These are phyloP conservation scores for Malurus cyaneus DNA, from an alignment of 2,113 vertebrate genomes.

Conservation along the genomic window DNA sequence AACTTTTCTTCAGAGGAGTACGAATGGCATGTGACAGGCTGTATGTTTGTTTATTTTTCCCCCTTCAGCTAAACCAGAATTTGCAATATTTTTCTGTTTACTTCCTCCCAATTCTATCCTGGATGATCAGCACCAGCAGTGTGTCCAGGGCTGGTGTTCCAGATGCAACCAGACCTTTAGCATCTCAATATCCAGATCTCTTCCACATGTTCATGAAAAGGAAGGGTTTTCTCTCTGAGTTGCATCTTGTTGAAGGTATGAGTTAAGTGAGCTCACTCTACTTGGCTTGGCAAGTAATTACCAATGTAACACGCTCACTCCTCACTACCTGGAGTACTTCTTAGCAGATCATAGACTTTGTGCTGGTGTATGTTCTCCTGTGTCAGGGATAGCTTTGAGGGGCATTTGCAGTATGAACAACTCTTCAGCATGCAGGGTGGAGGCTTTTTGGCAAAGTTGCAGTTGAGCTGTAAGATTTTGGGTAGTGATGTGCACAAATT, in stretches of 20 bases:
- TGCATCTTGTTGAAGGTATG: not conserved
- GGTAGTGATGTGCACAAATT: not conserved
- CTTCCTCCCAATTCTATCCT: not conserved
- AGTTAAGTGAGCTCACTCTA: not conserved
- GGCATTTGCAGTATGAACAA: not conserved
- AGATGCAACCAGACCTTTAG: not conserved
- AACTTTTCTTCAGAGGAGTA: not conserved
- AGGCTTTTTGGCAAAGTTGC: not conserved
- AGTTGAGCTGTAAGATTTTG: not conserved
- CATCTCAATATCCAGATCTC: not conserved
- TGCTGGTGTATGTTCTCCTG: fast-evolving
- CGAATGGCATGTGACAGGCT: not conserved
- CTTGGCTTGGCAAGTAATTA: not conserved
- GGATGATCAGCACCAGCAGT: not conserved
- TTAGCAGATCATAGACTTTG: not conserved
- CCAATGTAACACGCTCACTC: not conserved
- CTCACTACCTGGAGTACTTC: not conserved
- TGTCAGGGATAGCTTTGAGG: not conserved
- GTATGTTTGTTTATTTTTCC: not conserved
- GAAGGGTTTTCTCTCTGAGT: not conserved
- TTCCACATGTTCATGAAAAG: not conserved
- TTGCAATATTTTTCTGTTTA: not conserved
- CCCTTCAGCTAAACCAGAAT: not conserved
- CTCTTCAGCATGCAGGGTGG: not conserved
- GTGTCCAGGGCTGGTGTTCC: not conserved